A percentile compares a stretch with the other conserved stretches of the same genome.
phyloP scores from a whole-genome alignment of 1,140 invertebrate species.

The Rhagoletis zephyria region DNA sequence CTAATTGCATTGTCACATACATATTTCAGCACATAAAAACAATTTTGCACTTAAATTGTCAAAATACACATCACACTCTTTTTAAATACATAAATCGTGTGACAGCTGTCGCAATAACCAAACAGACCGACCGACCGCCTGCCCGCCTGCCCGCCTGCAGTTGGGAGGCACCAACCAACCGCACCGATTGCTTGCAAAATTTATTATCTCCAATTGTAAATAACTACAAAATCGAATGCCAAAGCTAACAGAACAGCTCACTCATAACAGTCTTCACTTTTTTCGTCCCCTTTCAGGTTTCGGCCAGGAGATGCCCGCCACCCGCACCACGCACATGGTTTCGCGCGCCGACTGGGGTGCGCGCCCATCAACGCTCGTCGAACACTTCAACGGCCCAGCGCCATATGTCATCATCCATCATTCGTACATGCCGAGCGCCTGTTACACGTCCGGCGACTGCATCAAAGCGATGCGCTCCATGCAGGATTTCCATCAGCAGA shows the following conservation, averaged over 20 bases:
- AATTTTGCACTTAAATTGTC: no score
- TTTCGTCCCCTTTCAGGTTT: slow-evolving; percentile 60
- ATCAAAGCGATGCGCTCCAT: slow-evolving; percentile 76
- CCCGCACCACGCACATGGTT: slow-evolving; percentile 70
- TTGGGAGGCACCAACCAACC: no score
- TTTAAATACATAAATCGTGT: no score
- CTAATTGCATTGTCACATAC: no score
- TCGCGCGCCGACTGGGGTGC: slow-evolving; percentile 79
- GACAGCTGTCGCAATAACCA: no score
- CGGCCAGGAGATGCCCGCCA: slow-evolving; percentile 65
- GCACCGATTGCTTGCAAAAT: no score
- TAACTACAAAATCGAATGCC: background rate
- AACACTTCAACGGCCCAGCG: slow-evolving; percentile 77
- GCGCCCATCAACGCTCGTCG: slow-evolving; percentile 74
- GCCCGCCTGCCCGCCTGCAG: no score
- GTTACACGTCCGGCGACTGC: slow-evolving; percentile 75
- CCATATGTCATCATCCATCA: slow-evolving; percentile 86
- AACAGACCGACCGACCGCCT: no score
- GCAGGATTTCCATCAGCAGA: slow-evolving; percentile 77
- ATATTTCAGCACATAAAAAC: no score
- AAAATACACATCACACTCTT: no score
- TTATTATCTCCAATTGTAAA: no score
- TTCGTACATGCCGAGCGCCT: slow-evolving; percentile 78
- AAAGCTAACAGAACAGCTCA: background rate
- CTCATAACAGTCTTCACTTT: background rate